A percentile compares a stretch with the other conserved stretches of the same genome.
These are phyloP conservation scores for Lysandra bellargus DNA, from an alignment of 2,888 invertebrate genomes.

Conservation along the genomic window DNA sequence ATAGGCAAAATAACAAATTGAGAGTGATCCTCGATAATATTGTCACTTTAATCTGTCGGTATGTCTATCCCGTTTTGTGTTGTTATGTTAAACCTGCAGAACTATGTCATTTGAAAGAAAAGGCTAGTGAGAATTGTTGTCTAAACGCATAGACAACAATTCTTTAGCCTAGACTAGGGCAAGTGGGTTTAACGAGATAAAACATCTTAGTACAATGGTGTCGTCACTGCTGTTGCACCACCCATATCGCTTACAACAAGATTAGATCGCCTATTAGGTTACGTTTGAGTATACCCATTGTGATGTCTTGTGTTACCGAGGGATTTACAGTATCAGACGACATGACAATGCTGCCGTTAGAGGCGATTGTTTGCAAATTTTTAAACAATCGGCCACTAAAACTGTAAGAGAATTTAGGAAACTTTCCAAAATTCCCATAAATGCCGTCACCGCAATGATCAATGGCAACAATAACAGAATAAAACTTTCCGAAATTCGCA, in stretches of 20 bases:
- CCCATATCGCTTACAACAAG: conserved; percentile 22
- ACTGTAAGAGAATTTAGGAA: not conserved
- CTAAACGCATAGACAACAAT: no score
- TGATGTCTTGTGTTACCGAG: not conserved
- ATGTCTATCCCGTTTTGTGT: no score
- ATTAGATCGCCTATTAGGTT: conserved; percentile 1
- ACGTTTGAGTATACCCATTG: not conserved
- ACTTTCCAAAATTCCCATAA: not conserved
- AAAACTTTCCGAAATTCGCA: not conserved
- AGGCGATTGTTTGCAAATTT: not conserved
- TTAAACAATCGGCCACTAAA: not conserved
- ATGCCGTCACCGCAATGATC: no score
- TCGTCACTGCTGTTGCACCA: conserved; percentile 8
- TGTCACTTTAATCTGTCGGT: no score
- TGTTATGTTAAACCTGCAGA: no score
- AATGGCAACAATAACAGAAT: not conserved
- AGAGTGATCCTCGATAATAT: no score
- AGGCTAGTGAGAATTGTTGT: not conserved
- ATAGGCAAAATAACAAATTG: no score
- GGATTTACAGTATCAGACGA: not conserved
- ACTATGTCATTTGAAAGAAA: not conserved
- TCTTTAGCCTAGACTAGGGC: not conserved
- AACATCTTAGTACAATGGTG: not conserved
- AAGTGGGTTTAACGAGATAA: not conserved
- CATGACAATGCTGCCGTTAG: not conserved